Conservation (phyloP, 2,888 invertebrate species). For the Drosophila melanocephala region DNA sequence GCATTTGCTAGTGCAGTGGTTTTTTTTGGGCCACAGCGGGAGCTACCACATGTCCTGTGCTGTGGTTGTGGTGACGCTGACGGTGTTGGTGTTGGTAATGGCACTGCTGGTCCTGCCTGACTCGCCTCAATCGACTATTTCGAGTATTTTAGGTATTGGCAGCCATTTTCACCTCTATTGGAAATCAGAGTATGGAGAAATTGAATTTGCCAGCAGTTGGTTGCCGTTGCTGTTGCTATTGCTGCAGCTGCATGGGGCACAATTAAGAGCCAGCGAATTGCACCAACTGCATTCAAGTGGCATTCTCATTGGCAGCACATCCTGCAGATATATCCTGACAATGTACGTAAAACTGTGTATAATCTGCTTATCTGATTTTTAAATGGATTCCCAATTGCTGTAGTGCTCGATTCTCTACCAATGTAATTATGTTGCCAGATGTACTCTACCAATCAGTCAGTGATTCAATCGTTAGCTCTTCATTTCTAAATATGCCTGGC, state of each 20-base stretch:
- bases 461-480: background rate
- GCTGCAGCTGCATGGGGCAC: constrained; percentile 26
- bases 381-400: constrained; percentile 31
- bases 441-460: background rate
- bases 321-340: background rate
- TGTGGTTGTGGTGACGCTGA: background rate
- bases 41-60: background rate
- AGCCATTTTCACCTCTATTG: constrained; percentile 30
- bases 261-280: constrained; percentile 17
- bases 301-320: constrained; percentile 5
- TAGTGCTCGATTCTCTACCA: background rate
- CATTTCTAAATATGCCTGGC: background rate
- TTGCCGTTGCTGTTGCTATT: constrained; percentile 20
- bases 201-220: constrained; percentile 34
- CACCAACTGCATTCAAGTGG: constrained; percentile 2
- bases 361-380: constrained; percentile 19
- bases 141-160: constrained; percentile 8
- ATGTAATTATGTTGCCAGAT: background rate
- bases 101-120: background rate
- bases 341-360: background rate
- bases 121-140: background rate
- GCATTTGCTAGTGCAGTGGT: constrained; percentile 47
- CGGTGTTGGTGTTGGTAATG: background rate
- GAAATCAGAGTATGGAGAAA: constrained; percentile 38
- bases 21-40: background rate